phyloP scores from a whole-genome alignment of 2,797 vertebrate species.

The Lemur catta region DNA sequence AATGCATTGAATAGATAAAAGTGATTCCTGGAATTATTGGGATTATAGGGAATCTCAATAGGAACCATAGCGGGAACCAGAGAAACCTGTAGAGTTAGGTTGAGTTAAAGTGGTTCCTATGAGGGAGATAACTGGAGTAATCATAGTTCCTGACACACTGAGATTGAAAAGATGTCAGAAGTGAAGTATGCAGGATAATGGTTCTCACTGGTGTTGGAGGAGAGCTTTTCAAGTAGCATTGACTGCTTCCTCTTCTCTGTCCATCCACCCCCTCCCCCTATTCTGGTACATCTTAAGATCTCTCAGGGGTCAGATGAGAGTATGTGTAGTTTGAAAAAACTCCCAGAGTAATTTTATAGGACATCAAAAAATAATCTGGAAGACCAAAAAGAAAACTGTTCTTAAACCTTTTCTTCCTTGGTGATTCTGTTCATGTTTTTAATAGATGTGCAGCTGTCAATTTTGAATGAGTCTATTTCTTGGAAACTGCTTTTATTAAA shows the following conservation, averaged over 20 bases:
- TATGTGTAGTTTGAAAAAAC: not conserved
- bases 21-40: not conserved
- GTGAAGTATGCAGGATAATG: not conserved
- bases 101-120: not conserved
- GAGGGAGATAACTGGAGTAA: not conserved
- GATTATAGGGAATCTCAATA: not conserved
- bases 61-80: not conserved
- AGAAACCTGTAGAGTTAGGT: not conserved
- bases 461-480: not conserved
- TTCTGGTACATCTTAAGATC: not conserved
- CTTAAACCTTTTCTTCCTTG: not conserved
- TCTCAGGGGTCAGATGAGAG: not conserved
- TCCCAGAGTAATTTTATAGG: not conserved
- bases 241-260: not conserved
- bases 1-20: not conserved
- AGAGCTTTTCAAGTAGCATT: not conserved
- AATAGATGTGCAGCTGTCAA: not conserved
- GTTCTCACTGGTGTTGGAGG: not conserved
- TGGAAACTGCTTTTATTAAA: not conserved
- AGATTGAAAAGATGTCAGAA: not conserved
- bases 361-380: not conserved
- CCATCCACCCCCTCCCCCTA: not conserved
- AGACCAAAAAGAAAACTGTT: not conserved
- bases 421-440: not conserved
- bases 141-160: not conserved